Evolutionary conservation across 2,888 invertebrate species (phyloP).

Genomic region (Eupithecia vulgata): DNA sequence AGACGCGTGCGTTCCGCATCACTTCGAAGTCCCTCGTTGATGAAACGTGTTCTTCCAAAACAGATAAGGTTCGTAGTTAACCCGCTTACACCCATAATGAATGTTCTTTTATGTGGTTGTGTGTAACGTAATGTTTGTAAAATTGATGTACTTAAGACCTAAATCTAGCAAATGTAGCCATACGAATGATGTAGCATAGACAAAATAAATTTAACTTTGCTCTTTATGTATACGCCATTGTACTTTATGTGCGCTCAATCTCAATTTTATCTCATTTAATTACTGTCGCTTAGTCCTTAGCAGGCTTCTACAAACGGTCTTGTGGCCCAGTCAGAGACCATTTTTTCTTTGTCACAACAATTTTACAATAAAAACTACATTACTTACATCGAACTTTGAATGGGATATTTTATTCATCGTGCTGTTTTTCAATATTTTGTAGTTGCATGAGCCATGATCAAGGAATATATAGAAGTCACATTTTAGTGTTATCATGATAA

Average conservation of each 20-base stretch:
- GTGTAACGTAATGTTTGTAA: neutral
- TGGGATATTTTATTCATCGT: neutral
- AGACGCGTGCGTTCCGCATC: too few relatives aligned
- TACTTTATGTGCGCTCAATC: slow-evolving; percentile 23
- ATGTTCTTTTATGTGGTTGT: too few relatives aligned
- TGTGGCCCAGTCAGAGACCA: neutral
- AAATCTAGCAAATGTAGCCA: neutral
- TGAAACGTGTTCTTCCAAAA: too few relatives aligned
- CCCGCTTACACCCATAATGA: too few relatives aligned
- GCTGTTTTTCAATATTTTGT: neutral
- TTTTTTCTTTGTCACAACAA: neutral
- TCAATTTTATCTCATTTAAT: slow-evolving; percentile 43
- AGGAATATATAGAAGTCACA: neutral
- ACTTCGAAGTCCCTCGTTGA: too few relatives aligned
- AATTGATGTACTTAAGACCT: neutral
- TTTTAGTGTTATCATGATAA: too few relatives aligned
- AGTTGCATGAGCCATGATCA: neutral
- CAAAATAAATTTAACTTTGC: slow-evolving; percentile 9
- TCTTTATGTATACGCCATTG: slow-evolving; percentile 9
- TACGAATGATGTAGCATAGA: neutral
- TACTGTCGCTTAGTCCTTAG: slow-evolving; percentile 34
- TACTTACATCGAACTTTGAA: neutral
- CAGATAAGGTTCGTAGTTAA: too few relatives aligned
- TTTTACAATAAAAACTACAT: neutral
- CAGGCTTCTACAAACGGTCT: neutral